Percentiles rank a stretch among this genome's conserved stretches.
These are phyloP conservation scores for Drosophila nannoptera DNA, from an alignment of 1,140 invertebrate genomes.

Conservation along the genomic window DNA sequence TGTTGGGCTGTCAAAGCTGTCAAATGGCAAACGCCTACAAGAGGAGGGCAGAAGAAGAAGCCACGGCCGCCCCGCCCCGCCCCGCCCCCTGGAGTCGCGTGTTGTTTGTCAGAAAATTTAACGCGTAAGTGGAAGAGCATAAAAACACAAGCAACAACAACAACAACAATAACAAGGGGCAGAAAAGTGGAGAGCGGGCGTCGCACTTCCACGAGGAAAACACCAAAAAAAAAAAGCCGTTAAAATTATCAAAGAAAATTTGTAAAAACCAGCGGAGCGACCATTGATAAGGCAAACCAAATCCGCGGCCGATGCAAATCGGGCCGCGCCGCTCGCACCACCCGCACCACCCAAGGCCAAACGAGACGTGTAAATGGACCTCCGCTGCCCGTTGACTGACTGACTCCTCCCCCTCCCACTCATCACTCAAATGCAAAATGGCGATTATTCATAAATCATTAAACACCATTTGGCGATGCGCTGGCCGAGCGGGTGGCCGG, in stretches of 20 bases:
- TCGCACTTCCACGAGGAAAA: conserved; percentile 35
- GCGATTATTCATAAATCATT: conserved; percentile 80
- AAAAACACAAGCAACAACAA: conserved; percentile 47
- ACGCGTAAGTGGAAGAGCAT: conserved; percentile 63
- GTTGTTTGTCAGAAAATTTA: conserved; percentile 67
- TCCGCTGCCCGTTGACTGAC: conserved; percentile 51
- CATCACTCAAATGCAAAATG: conserved; percentile 77
- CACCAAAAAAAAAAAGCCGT: conserved; percentile 36
- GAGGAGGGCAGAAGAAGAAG: background rate
- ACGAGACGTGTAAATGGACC: conserved; percentile 72
- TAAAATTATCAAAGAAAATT: conserved; percentile 72
- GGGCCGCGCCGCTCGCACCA: background rate
- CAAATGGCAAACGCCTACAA: conserved; percentile 48
- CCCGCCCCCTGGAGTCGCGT: conserved; percentile 23
- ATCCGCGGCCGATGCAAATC: conserved; percentile 7
- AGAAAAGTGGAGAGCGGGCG: conserved; percentile 2
- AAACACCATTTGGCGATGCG: conserved; percentile 77
- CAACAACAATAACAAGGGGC: conserved; percentile 3
- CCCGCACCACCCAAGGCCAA: conserved; percentile 9
- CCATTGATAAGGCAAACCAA: conserved; percentile 56
- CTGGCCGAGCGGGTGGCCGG: background rate
- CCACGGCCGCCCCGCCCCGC: background rate
- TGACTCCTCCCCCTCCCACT: conserved; percentile 26
- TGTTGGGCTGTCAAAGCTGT: conserved; percentile 44
- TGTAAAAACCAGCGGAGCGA: conserved; percentile 47